Conservation (phyloP, 2,888 invertebrate species). For the Unio pictorum region DNA sequence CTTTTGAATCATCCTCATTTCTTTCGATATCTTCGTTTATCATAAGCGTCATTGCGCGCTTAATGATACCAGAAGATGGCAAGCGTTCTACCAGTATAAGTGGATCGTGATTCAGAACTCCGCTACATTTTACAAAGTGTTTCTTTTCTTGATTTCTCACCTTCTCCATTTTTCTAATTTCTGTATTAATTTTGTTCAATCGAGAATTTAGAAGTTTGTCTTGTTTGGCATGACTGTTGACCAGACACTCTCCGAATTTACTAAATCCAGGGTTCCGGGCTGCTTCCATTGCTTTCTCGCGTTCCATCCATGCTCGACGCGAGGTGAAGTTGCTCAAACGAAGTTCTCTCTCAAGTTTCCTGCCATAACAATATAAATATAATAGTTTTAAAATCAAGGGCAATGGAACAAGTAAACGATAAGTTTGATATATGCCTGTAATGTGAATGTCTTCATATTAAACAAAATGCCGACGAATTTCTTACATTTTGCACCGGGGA, state of each 20-base stretch:
- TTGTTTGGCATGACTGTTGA: conserved; percentile 46
- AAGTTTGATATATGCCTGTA: no score
- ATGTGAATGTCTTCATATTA: no score
- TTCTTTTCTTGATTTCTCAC: conserved; percentile 47
- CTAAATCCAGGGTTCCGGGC: conserved; percentile 54
- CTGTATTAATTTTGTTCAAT: conserved; percentile 41
- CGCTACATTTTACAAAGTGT: conserved; percentile 47
- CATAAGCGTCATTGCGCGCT: conserved; percentile 33
- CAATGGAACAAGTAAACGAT: no score
- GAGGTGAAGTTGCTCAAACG: conserved; percentile 32
- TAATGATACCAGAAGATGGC: conserved; percentile 44
- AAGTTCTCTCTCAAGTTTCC: conserved; percentile 36
- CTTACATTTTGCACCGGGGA: no score
- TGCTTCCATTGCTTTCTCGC: conserved; percentile 45
- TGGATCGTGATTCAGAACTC: conserved; percentile 56
- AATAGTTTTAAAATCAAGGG: no score
- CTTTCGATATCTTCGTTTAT: conserved; percentile 20
- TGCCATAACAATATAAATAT: conserved; percentile 8
- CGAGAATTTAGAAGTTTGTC: conserved; percentile 41
- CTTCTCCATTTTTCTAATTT: conserved; percentile 45
- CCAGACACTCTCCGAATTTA: conserved; percentile 53
- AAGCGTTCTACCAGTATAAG: conserved; percentile 61
- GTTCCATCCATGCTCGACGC: conserved; percentile 41
- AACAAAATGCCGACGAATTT: no score
- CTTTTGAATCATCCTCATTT: conserved; percentile 21